A percentile compares a stretch with the other conserved stretches of the same genome.
Conservation (phyloP, 2,797 vertebrate species). For the Enteromius argenteus region DNA sequence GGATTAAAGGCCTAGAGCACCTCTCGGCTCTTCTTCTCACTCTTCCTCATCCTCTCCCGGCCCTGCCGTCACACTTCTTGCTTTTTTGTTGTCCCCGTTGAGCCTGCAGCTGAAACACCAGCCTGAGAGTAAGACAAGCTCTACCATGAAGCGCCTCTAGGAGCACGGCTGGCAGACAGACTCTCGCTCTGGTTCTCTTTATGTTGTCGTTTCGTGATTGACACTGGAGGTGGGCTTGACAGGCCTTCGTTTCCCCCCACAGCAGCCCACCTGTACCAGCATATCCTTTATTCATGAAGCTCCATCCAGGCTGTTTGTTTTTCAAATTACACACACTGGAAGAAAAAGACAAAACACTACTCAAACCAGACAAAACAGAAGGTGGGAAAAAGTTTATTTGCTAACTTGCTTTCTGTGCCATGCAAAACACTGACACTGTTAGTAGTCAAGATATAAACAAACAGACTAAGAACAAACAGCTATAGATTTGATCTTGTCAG, state of each 20-base stretch:
- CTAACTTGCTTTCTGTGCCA: constrained; percentile 46
- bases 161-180: constrained; percentile 58
- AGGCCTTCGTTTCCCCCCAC: constrained; percentile 62
- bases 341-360: constrained; percentile 62
- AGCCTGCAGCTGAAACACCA: constrained; percentile 53
- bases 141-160: constrained; percentile 56
- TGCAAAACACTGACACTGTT: constrained; percentile 14
- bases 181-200: constrained; percentile 57
- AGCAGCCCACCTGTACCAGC: constrained; percentile 68
- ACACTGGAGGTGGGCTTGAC: constrained; percentile 66
- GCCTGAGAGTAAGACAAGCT: constrained; percentile 50
- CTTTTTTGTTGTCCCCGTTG: constrained; percentile 55
- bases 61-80: constrained; percentile 53
- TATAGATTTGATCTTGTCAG: not conserved
- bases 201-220: constrained; percentile 58
- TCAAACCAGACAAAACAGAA: constrained; percentile 58
- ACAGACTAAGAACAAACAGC: constrained; percentile 7
- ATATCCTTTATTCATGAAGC: constrained; percentile 71
- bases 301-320: constrained; percentile 66
- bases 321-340: constrained; percentile 64
- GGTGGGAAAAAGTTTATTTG: constrained; percentile 50
- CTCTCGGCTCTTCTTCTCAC: constrained; percentile 56
- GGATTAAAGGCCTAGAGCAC: constrained; percentile 61
- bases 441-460: constrained; percentile 3
- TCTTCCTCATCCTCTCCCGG: constrained; percentile 53